A percentile compares a stretch with the other conserved stretches of the same genome.
These are phyloP conservation scores for Trematocara unimaculatum DNA, from an alignment of 2,113 vertebrate species.

Conservation along the genomic window DNA sequence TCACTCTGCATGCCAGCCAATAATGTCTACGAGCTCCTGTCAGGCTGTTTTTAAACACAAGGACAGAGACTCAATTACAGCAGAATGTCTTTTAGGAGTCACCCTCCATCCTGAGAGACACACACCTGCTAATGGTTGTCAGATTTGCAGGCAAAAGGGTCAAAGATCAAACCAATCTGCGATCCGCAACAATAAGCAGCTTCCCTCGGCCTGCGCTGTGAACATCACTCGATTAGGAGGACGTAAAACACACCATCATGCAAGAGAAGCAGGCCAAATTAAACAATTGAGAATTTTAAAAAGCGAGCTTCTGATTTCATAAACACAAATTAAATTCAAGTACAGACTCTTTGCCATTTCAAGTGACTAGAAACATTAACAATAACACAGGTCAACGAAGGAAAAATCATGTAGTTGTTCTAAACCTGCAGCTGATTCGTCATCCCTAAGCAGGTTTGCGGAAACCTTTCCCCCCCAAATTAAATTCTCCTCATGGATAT, in stretches of 20 bases:
- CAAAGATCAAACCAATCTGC: constrained; percentile 70
- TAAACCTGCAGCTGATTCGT: neutral
- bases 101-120: constrained; percentile 24
- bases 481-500: neutral
- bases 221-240: constrained; percentile 64
- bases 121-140: constrained; percentile 65
- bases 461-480: neutral
- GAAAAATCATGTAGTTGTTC: neutral
- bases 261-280: neutral
- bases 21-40: constrained; percentile 62
- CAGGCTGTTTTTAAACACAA: constrained; percentile 75
- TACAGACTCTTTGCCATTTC: neutral
- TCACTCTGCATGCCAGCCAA: constrained; percentile 56
- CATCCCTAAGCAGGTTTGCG: neutral
- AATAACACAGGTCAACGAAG: neutral
- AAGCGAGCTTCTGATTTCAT: neutral
- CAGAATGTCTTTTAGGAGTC: constrained; percentile 61
- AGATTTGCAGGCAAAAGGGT: constrained; percentile 55
- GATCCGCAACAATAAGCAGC: constrained; percentile 70
- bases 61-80: constrained; percentile 72
- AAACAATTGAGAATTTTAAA: neutral
- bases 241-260: neutral
- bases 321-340: neutral
- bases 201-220: constrained; percentile 48
- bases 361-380: neutral